A percentile compares a stretch with the other conserved stretches of the same genome.
phyloP scores from a whole-genome alignment of 2,888 invertebrate species.

The Eustalomyia histrio region DNA sequence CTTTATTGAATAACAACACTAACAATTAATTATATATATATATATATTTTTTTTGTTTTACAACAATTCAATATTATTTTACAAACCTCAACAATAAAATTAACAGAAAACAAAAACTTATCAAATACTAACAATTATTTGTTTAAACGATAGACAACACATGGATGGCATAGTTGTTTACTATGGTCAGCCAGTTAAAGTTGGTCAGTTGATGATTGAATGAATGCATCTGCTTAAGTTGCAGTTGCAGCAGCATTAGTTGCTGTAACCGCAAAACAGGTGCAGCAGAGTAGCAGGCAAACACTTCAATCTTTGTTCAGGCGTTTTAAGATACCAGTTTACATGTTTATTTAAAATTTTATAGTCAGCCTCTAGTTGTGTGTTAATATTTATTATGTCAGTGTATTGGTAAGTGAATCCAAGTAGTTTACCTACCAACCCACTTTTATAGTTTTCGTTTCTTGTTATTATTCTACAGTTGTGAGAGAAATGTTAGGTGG shows the following conservation, averaged over 20 bases:
- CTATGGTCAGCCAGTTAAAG: conserved; percentile 17
- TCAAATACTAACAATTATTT: background rate
- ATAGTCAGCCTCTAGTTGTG: conserved; percentile 26
- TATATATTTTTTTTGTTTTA: background rate
- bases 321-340: conserved; percentile 28
- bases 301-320: conserved; percentile 47
- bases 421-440: conserved; percentile 70
- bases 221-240: conserved; percentile 39
- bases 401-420: conserved; percentile 43
- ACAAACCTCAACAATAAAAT: conserved; percentile 18
- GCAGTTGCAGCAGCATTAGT: conserved; percentile 11
- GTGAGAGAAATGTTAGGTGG: background rate
- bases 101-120: conserved; percentile 8
- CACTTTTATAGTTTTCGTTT: conserved; percentile 65
- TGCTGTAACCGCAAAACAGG: conserved; percentile 61
- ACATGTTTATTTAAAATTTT: conserved; percentile 26
- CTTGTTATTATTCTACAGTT: conserved; percentile 48
- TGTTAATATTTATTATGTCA: conserved; percentile 1
- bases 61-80: background rate
- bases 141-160: conserved; percentile 13
- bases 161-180: conserved; percentile 44
- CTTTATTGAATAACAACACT: conserved; percentile 25
- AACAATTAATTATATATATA: conserved; percentile 18
- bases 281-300: conserved; percentile 60
- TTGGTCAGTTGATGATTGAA: background rate